These are phyloP conservation scores for Nesometra sesokonis DNA, from an alignment of 35 echinoderm and acorn worm species.

Conservation along the genomic window DNA sequence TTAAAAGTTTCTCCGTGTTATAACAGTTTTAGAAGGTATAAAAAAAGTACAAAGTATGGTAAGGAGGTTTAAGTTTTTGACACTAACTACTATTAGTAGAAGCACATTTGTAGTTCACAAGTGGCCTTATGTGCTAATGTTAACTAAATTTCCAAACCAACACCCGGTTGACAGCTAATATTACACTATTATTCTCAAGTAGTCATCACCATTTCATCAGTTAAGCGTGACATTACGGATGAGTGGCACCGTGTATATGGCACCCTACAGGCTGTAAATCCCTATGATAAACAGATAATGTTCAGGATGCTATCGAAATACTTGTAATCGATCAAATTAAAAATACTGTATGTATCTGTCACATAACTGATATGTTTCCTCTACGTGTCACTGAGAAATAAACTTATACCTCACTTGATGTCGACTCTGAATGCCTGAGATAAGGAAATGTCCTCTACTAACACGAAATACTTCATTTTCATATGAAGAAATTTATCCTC, in stretches of 20 bases:
- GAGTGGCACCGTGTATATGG: background rate
- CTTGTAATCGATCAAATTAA: background rate
- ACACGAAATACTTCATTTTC: too few relatives aligned
- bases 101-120: background rate
- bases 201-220: background rate
- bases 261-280: background rate
- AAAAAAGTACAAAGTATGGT: background rate
- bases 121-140: background rate
- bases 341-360: background rate
- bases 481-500: background rate
- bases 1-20: too few relatives aligned
- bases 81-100: background rate
- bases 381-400: background rate
- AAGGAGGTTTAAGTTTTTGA: background rate
- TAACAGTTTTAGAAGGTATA: background rate
- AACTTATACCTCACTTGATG: background rate
- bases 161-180: background rate
- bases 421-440: background rate
- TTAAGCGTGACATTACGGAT: background rate
- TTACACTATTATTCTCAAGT: background rate
- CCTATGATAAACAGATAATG: background rate
- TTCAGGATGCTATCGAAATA: background rate
- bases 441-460: background rate
- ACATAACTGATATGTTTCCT: background rate
- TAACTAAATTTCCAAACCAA: background rate